Base-by-base conservation (phyloP, 1,140 invertebrate genomes). In the Odontomachus brunneus region DNA sequence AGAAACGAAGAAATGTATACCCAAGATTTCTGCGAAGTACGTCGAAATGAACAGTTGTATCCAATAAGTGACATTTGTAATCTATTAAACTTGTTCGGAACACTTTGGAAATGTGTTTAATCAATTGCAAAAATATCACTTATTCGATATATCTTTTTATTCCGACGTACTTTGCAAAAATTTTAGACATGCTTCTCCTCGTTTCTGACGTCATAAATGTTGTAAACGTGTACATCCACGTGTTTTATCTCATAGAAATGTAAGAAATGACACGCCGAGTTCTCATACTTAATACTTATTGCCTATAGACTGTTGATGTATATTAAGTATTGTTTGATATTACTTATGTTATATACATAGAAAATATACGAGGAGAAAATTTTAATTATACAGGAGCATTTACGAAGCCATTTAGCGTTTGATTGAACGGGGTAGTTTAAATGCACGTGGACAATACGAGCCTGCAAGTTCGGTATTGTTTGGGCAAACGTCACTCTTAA, bases 251-350 rank as follows among this genome's bases (percentile, higher is more conserved):
- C 71, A 44, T 66, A 66, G 19, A 11, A 78, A 55, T 22, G 4
- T 71, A 80, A 55, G 38, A 57, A 26, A 69, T 19, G 26, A 69
- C 51, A 69, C n/a, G 24, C 49, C 48, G 19, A 49, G 66, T 53
- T 69, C 15, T 69, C 24, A 69, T 44, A 44, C 24, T 78, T 80
- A 44, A 80, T 71, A 71, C 66, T 69, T 66, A 69, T 44, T 7
- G 4, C 14, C 14, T 80, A 80, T 80, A 69, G 49, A 78, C 22
- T 80, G 75, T 80, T 80, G 66, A 69, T 26, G 17, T 57, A 80
- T 22, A 22, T 57, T 80, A 80, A 80, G 66, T 71, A 80, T 71
- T 80, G 48, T 80, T 80, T 80, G 51, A 69, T 80, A 69, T 80
- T 80, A 71, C 51, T 24, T 76, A 76, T 38, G 17, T 66, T 66